Base-by-base conservation (phyloP, 2,113 vertebrate genomes). In the Thermophis baileyi region DNA sequence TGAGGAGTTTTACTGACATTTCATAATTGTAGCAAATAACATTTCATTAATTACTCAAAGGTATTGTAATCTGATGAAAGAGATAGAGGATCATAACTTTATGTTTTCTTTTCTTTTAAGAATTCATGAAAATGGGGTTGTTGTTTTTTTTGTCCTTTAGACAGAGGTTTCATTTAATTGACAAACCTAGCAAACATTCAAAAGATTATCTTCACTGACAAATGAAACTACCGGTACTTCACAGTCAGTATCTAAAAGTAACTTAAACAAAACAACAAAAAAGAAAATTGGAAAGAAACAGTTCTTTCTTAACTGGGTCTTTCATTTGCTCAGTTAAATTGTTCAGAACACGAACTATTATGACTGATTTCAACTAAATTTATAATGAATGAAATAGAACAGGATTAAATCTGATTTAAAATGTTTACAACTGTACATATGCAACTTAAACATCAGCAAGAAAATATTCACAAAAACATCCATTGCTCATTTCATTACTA, bases 381-480 rank as follows among this genome's bases (percentile, higher is more conserved):
- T 4, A 69, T 12, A 63, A 63, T 69, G 90, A 55, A 25, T 89
- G 24, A 54, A 85, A 69, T 14, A 88, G 22, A 63, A 11, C 5
- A 92, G 35, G 14, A 50, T 27, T 30, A 69, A 60, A 85, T 85
- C 4, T 22, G 4, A 10, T 85, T 92, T 92, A 40, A 49, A 89
- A 60, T 30, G 22, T 14, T 46, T 50, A 24, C 4, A 11, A 46
- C 1, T 47, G 25, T 24, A 90, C 90, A n/a, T 90, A 90, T 74
- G 93, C 94, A 91, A 25, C 57, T 89, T 88, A 53, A 95, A 93
- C 44, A 89, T 85, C 55, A 18, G 11, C 5, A 91, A 30, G 87
- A 69, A 91, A 94, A 92, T 87, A 96, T 95, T 89, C 92, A 95
- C 93, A 93, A 91, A 85, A 95, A 93, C 1, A 14, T 46, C 90